A percentile compares a stretch with the other conserved stretches of the same genome.
Conservation (phyloP, 2,113 vertebrate genomes). For the Mus spicilegus region DNA sequence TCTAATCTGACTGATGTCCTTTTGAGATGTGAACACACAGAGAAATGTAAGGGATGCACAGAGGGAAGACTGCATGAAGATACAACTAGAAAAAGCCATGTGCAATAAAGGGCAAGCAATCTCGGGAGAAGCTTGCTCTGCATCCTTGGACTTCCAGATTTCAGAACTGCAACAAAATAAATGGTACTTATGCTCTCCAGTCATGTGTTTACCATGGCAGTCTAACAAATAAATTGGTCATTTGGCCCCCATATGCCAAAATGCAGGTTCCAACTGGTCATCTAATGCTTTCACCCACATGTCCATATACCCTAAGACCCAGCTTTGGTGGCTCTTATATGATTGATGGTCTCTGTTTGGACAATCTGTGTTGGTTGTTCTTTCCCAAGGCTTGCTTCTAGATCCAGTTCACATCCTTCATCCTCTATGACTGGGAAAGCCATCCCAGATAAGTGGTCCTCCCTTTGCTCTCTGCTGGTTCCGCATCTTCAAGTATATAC, state of each 20-base stretch:
- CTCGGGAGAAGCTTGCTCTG: background rate
- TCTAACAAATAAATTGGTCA: background rate
- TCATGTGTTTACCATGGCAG: background rate
- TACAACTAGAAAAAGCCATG: accelerated
- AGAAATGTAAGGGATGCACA: background rate
- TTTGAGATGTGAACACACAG: background rate
- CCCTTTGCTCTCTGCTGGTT: background rate
- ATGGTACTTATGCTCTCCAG: background rate
- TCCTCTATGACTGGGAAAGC: background rate
- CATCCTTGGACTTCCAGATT: background rate
- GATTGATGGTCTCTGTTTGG: background rate
- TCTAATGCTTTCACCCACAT: background rate
- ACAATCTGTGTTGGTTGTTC: background rate
- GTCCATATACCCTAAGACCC: background rate
- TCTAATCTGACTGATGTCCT: background rate
- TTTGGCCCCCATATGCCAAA: too few species aligned
- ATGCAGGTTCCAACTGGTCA: background rate
- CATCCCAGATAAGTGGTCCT: background rate
- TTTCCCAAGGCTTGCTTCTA: too few species aligned
- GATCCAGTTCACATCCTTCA: background rate
- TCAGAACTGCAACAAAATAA: background rate
- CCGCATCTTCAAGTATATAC: background rate
- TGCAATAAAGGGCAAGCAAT: background rate
- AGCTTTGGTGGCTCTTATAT: background rate
- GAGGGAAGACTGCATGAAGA: background rate